Base-by-base conservation (phyloP, 2,888 invertebrate genomes). In the Eilema griseolum region DNA sequence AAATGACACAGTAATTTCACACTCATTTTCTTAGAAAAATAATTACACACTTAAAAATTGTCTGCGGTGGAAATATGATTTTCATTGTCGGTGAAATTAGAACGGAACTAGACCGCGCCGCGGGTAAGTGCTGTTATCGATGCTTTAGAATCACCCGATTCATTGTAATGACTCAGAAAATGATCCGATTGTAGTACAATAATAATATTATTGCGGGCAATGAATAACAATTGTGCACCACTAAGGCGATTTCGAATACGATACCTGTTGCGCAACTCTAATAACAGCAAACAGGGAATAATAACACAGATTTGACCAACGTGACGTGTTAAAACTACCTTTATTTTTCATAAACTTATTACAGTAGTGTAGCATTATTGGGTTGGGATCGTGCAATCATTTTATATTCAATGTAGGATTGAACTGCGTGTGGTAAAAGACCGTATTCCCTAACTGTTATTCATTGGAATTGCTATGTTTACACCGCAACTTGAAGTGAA, bases 211-310 rank as follows among this genome's bases (percentile, higher is more conserved):
- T 74, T 75, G 79, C 74, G 82, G 76, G 72, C 83, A 84, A 85
- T 85, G 83, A 83, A 84, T 86, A 86, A 77, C 78, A 73, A 80
- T 86, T 88, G 85, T 84, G 81, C 84, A 86, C 81, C 71, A 83
- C 79, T 71, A 69, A 78, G 63, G 70, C 72, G 73, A 78, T 85
- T 84, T 89, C 81, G 76, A 87, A 86, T 83, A 78, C 71, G 73
- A 79, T 85, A 80, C 80, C 76, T 71, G 71, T 83, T 82, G 82
- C 74, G 80, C 85, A 84, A 88, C 80, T 71, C 31, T 73, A 77
- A 80, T 82, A 76, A 76, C 73, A 83, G 71, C 56, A 59, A 61
- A 69, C 64, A 66, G 65, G 57, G 56, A 74, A 78, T 82, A 83
- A 82, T 83, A 70, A 78, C 67, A 80, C 70, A 77, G 23, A 78